Base-by-base conservation (phyloP, 2,113 vertebrate genomes). In the Plectropomus leopardus region DNA sequence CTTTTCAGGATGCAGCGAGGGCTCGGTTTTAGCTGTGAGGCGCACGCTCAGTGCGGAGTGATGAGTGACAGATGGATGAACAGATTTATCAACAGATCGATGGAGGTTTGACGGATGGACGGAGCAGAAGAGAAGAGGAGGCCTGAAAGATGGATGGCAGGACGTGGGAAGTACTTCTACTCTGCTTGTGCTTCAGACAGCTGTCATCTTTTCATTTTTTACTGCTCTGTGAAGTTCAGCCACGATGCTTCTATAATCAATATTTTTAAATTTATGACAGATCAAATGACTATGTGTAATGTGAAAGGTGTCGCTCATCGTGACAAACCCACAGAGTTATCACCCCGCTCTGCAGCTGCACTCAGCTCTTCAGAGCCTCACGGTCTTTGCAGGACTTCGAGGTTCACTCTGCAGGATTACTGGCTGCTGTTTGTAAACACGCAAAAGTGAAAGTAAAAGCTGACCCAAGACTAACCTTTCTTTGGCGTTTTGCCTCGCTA, bases 41-140 rank as follows among this genome's bases (percentile, higher is more conserved):
- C 26, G 2, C 14, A 1, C 17, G 26, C 26, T 57, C 36, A 40
- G 63, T 17, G 60, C 4, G 59, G 21, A 51, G 42, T 16, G 45
- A 73, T 59, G 26, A 51, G 42, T 24, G 45, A 67, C 69, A 66
- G 60, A 73, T 32, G 68, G 68, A 32, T n/a, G 32, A 73, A 23
- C 69, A 80, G 51, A 73, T 65, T 58, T n/a, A 50, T 32, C 50
- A 66, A 30, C 68, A 72, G 68, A 72, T 72, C 69, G 32, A 72
- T 65, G 53, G 51, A 66, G 60, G 36, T 40, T 40, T 40, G 36
- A 40, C 15, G 28, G 58, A 45, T n/a, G 40, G 50, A 50, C 7
- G 32, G 7, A 60, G 44, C 30, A 7, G 42, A 36, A 21, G 66
- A 55, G 48, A 50, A 10, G 34, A 45, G 36, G 76, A 78, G 45